Base-by-base conservation (phyloP, 2,888 invertebrate species). In the Melanostoma mellinum region DNA sequence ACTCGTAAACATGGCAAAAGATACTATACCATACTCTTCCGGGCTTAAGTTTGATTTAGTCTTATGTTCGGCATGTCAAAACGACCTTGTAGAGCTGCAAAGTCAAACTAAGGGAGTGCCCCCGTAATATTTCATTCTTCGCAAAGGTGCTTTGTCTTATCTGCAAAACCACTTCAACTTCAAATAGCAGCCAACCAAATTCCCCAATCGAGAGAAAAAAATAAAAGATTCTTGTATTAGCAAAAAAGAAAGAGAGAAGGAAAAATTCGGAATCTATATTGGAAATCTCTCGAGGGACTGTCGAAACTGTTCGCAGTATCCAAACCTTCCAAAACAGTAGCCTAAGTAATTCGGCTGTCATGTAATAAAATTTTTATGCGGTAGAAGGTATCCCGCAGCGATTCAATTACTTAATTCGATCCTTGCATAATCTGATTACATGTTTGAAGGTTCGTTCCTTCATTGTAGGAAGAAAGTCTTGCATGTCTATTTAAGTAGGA, bases 391-490 rank as follows among this genome's bases (percentile, higher is more conserved):
- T 63, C 63, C 63, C 63, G 50, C 63, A 63, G 63, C 38, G 48
- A 63, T 50, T 63, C 50, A 63, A 63, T 63, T 63, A 63, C 63
- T 50, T 63, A 50, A 63, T 63, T 50, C 32, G 63, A 63, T 63
- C 63, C 63, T 40, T 63, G 50, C 63, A 50, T 50, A 63, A 63
- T 63, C 63, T 50, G 38, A 63, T 63, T 63, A 50, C 6, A 48
- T 38, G 5, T 46, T 61, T 60, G 36, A 2, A 36, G 35, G 20
- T 6, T 48, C 6, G 0, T 38, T 2, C 38, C 6, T 10, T 32
- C 20, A 20, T 20, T 20, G 20, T 20, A n/a, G 8, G 44, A 6
- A 44, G 44, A 4, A 6, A 8, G 3, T 44, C 33, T 10, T 42
- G 42, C 3, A 20, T 20, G 20, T 20, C 20, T 20, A 20, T 20